phyloP scores from a whole-genome alignment of 2,888 invertebrate genomes.

The Salpingus planirostris region DNA sequence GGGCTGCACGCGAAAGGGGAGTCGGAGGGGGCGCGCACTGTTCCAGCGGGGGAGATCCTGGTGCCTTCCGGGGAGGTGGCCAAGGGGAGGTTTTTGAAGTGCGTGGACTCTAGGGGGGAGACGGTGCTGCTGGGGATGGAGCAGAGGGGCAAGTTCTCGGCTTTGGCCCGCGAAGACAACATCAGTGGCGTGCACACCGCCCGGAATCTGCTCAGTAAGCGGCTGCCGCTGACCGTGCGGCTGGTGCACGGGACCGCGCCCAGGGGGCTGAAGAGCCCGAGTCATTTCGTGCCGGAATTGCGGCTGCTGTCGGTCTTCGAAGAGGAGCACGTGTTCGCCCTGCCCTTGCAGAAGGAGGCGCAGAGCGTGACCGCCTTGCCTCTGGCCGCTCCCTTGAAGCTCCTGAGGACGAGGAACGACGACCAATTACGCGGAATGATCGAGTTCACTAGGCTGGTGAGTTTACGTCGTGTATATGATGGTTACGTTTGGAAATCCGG shows the following conservation, averaged over 20 bases:
- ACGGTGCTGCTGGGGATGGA: conserved; percentile 75
- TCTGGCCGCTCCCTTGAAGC: conserved; percentile 74
- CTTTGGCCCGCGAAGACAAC: conserved; percentile 85
- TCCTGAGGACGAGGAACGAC: conserved; percentile 74
- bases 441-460: conserved; percentile 67
- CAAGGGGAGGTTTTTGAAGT: conserved; percentile 75
- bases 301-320: conserved; percentile 76
- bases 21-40: conserved; percentile 61
- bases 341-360: conserved; percentile 73
- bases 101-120: conserved; percentile 78
- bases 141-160: conserved; percentile 85
- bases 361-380: conserved; percentile 75
- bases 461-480: no score
- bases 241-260: conserved; percentile 86
- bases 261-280: conserved; percentile 70
- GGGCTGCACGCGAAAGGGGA: conserved; percentile 57
- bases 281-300: conserved; percentile 76
- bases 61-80: conserved; percentile 66
- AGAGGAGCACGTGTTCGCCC: conserved; percentile 76
- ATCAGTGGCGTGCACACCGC: conserved; percentile 92
- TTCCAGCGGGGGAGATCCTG: conserved; percentile 77
- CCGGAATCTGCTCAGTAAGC: conserved; percentile 76
- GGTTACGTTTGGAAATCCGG: no score
- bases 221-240: conserved; percentile 86
- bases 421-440: conserved; percentile 58